phyloP scores from a whole-genome alignment of 1,140 invertebrate species.

The Neelides sp. region DNA sequence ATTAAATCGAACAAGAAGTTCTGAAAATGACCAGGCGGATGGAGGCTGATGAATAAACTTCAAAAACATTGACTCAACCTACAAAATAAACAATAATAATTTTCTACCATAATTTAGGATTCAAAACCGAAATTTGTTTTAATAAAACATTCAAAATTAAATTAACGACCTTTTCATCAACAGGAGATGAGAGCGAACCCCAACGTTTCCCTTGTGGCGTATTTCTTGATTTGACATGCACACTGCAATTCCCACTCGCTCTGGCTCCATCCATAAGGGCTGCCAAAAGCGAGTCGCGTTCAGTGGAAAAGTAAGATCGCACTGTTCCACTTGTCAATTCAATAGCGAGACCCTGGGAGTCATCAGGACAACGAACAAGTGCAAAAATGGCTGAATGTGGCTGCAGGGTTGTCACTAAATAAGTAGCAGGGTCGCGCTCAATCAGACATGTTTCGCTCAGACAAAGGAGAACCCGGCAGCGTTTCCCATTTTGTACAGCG shows the following conservation, averaged over 20 bases:
- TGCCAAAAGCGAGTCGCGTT: conserved; percentile 84
- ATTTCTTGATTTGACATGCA: conserved; percentile 80
- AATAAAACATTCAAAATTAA: neutral
- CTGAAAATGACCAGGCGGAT: conserved; percentile 42
- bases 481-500: conserved; percentile 72
- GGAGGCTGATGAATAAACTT: conserved; percentile 67
- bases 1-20: conserved; percentile 78
- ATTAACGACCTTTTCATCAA: conserved; percentile 70
- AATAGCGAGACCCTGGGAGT: conserved; percentile 85
- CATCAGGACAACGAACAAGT: conserved; percentile 71
- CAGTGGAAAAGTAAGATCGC: conserved; percentile 71
- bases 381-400: conserved; percentile 52
- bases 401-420: conserved; percentile 39
- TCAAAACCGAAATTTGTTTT: neutral
- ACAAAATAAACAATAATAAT: conserved; percentile 12
- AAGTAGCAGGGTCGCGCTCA: conserved; percentile 91
- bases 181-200: conserved; percentile 69
- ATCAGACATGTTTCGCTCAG: conserved; percentile 88
- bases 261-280: conserved; percentile 90
- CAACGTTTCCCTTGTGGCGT: conserved; percentile 73
- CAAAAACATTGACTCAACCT: conserved; percentile 69
- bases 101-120: neutral
- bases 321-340: conserved; percentile 87
- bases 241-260: conserved; percentile 89
- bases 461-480: conserved; percentile 67